Evolutionary conservation across 2,888 invertebrate species (phyloP).

Genomic region (Teleogryllus oceanicus): DNA sequence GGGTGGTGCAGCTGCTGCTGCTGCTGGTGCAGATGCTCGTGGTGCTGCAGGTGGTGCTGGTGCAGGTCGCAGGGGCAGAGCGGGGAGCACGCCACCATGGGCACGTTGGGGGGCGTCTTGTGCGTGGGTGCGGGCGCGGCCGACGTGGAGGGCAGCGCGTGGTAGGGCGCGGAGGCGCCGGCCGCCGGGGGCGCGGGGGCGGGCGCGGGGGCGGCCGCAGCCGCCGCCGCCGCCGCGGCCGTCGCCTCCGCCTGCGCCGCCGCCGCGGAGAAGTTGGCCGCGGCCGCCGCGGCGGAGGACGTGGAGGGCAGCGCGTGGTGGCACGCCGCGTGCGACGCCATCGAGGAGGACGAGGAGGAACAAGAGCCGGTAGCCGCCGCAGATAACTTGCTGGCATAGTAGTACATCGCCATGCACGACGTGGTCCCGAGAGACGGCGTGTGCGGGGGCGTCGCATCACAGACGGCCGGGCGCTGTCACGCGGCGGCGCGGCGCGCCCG

Average conservation of each 20-base stretch:
- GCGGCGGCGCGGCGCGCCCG: not conserved
- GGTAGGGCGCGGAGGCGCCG: not conserved
- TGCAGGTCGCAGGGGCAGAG: constrained; percentile 22
- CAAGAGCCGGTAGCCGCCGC: constrained; percentile 57
- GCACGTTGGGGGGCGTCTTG: not conserved
- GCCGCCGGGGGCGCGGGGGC: not conserved
- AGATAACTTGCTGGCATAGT: constrained; percentile 65
- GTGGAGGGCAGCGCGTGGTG: constrained; percentile 35
- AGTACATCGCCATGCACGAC: constrained; percentile 58
- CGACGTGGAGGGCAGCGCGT: constrained; percentile 1
- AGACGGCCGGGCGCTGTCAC: not conserved
- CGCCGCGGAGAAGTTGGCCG: constrained; percentile 11
- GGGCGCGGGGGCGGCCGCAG: not conserved
- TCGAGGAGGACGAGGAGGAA: constrained; percentile 27
- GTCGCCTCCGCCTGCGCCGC: not conserved
- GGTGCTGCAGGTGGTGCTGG: constrained; percentile 22
- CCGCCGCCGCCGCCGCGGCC: constrained; percentile 12
- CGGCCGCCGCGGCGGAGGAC: constrained; percentile 34
- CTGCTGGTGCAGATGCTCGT: constrained; percentile 25
- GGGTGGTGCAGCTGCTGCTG: constrained; percentile 24
- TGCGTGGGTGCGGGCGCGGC: not conserved
- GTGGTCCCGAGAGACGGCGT: not conserved
- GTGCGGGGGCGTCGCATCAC: constrained; percentile 10
- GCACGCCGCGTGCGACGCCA: constrained; percentile 25
- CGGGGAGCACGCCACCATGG: constrained; percentile 19